phyloP scores from a whole-genome alignment of 1,140 invertebrate genomes.

The Archivesica marissinica region DNA sequence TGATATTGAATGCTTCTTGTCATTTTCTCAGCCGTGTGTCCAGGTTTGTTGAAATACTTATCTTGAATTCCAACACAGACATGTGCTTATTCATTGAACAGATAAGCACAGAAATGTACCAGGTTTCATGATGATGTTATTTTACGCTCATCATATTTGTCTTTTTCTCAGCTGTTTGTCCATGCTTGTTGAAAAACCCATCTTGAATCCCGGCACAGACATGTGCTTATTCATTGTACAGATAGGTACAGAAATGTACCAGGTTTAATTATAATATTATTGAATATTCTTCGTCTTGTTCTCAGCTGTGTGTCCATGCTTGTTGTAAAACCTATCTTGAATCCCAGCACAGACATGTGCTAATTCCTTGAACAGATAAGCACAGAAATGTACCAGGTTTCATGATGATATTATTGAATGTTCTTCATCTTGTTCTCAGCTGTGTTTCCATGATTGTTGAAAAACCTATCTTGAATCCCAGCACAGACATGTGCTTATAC shows the following conservation, averaged over 20 bases:
- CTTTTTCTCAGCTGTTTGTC: no score
- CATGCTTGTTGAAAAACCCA: not conserved
- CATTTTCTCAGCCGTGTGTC: no score
- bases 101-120: not conserved
- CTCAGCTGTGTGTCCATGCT: not conserved
- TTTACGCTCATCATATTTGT: no score
- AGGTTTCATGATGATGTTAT: not conserved
- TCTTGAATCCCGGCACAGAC: conserved; percentile 36
- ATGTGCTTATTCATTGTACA: conserved; percentile 7
- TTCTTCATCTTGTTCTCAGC: no score
- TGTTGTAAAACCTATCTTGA: not conserved
- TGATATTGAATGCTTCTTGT: no score
- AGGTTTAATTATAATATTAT: no score
- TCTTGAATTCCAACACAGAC: conserved; percentile 1
- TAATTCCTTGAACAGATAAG: not conserved
- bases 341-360: conserved; percentile 48
- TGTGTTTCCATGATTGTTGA: no score
- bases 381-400: conserved; percentile 19
- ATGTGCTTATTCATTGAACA: not conserved
- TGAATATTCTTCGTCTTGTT: no score
- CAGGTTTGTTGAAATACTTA: no score
- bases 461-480: no score
- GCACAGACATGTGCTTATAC: no score
- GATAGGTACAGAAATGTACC: not conserved
- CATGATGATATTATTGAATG: no score